Conservation (phyloP, 2,113 vertebrate genomes). For the Colius striatus region DNA sequence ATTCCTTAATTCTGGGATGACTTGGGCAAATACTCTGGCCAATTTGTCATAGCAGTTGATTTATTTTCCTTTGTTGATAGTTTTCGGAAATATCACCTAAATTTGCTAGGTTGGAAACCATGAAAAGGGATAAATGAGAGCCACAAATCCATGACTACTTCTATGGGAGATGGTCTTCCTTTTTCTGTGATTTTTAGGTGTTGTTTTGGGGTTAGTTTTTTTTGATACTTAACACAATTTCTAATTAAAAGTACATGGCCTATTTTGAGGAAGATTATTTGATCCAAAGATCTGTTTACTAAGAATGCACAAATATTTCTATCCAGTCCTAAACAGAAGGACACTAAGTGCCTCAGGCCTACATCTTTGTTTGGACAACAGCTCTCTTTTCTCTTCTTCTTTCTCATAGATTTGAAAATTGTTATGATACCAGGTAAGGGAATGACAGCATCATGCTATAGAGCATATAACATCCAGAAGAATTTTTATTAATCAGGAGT, state of each 20-base stretch:
- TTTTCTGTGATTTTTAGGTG: background rate
- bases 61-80: background rate
- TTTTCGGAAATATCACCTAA: background rate
- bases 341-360: background rate
- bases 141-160: background rate
- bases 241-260: background rate
- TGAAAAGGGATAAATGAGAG: background rate
- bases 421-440: background rate
- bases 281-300: background rate
- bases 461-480: background rate
- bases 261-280: background rate
- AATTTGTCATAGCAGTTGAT: background rate
- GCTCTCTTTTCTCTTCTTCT: background rate
- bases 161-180: background rate
- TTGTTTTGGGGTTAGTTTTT: background rate
- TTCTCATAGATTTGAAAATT: background rate
- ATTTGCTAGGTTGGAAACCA: background rate
- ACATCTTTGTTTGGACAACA: background rate
- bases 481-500: background rate
- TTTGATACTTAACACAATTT: background rate
- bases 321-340: background rate
- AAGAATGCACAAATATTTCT: background rate
- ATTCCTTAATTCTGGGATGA: background rate
- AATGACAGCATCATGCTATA: background rate
- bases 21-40: background rate